Conservation (phyloP, 2,888 invertebrate genomes). For the Noctuana brunneofusca region DNA sequence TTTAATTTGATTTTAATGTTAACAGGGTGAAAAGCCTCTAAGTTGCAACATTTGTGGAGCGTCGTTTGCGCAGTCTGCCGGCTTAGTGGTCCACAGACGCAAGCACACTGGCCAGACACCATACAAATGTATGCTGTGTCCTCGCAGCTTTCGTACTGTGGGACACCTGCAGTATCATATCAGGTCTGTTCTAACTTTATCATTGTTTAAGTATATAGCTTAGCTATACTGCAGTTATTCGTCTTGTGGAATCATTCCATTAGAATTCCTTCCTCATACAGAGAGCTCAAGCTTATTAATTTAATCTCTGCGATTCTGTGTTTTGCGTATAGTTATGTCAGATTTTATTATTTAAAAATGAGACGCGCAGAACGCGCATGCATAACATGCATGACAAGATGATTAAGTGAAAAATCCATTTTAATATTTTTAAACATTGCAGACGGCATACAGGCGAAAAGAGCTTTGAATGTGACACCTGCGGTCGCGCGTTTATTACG, state of each 20-base stretch:
- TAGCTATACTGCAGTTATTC: too few species aligned
- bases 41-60: slow-evolving; percentile 67
- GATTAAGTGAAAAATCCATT: background rate
- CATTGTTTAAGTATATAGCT: too few species aligned
- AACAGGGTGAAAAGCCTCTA: slow-evolving; percentile 75
- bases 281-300: too few species aligned
- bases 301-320: too few species aligned
- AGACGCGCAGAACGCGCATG: background rate
- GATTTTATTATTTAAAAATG: too few species aligned
- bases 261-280: too few species aligned
- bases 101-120: slow-evolving; percentile 75
- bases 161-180: slow-evolving; percentile 76
- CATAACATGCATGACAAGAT: too few species aligned
- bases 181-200: slow-evolving; percentile 49
- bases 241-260: too few species aligned
- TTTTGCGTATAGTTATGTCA: too few species aligned
- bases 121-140: slow-evolving; percentile 70
- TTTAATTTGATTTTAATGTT: slow-evolving; percentile 39
- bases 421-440: slow-evolving; percentile 27
- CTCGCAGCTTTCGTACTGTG: slow-evolving; percentile 69
- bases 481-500: slow-evolving; percentile 70
- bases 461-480: slow-evolving; percentile 70
- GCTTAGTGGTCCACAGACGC: slow-evolving; percentile 66
- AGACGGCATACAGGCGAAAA: slow-evolving; percentile 78
- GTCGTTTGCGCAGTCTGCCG: slow-evolving; percentile 72